These are phyloP conservation scores for Sebastes goodei DNA, from an alignment of 2,797 vertebrate genomes.

Conservation along the genomic window DNA sequence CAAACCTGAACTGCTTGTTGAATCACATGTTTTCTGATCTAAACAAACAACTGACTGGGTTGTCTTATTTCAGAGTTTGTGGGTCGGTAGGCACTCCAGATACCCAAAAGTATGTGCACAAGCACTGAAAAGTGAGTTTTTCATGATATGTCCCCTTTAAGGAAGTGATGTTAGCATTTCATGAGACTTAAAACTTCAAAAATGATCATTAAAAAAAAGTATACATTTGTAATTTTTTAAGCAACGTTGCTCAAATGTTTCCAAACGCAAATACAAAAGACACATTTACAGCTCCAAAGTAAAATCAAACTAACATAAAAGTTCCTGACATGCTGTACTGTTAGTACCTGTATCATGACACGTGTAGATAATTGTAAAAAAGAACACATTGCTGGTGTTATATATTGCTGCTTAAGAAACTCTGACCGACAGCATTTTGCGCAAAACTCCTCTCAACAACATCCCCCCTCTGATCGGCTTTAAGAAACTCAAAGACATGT, in stretches of 20 bases:
- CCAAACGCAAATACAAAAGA: neutral
- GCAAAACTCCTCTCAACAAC: neutral
- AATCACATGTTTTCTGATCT: too few species aligned
- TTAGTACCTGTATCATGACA: slow-evolving; percentile 60
- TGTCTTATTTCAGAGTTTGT: too few species aligned
- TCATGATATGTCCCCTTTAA: too few species aligned
- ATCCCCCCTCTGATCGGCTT: neutral
- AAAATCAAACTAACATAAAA: slow-evolving; percentile 24
- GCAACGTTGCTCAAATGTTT: neutral
- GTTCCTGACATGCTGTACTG: slow-evolving; percentile 22
- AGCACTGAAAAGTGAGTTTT: too few species aligned
- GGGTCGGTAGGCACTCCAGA: too few species aligned
- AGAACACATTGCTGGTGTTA: neutral
- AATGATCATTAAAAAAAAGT: neutral
- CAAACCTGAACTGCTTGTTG: too few species aligned
- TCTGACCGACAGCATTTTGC: neutral
- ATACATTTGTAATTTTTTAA: neutral
- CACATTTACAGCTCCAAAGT: slow-evolving; percentile 22
- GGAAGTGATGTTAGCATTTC: neutral
- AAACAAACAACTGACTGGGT: too few species aligned
- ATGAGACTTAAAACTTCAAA: neutral
- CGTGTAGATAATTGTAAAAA: slow-evolving; percentile 17
- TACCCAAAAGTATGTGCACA: too few species aligned
- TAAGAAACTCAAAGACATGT: slow-evolving; percentile 12
- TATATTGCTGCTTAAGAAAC: neutral